Evolutionary conservation across 2,888 invertebrate genomes (phyloP).

Genomic region (Calameuta idolon): DNA sequence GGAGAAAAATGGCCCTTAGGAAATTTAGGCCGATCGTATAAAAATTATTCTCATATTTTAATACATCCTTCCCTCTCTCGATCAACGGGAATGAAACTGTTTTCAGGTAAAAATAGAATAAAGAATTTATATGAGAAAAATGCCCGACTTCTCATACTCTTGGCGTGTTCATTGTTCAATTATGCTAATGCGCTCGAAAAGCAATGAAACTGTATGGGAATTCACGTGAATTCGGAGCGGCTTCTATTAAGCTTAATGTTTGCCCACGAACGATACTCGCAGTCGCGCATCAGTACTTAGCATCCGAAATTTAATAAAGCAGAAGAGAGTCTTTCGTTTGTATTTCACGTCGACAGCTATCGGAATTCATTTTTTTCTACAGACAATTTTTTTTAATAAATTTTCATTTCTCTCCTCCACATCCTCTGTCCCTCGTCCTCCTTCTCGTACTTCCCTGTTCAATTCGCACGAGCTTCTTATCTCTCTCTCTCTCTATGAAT

Average conservation of each 20-base stretch:
- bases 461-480: background rate
- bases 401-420: background rate
- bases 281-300: constrained; percentile 10
- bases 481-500: background rate
- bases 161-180: constrained; percentile 21
- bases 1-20: background rate
- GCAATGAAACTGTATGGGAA: background rate
- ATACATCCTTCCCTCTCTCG: background rate
- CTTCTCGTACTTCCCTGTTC: background rate
- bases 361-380: background rate
- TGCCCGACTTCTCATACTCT: background rate
- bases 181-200: constrained; percentile 17
- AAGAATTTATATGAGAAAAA: background rate
- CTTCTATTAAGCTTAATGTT: background rate
- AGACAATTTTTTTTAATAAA: background rate
- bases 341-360: background rate
- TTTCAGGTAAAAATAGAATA: background rate
- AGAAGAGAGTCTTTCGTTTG: background rate
- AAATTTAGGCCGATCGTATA: background rate
- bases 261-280: constrained; percentile 2
- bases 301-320: constrained; percentile 20
- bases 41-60: background rate
- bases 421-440: background rate
- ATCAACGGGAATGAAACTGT: background rate
- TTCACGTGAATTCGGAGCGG: background rate